Base-by-base conservation (phyloP, 2,797 vertebrate genomes). In the Gastrophryne carolinensis region DNA sequence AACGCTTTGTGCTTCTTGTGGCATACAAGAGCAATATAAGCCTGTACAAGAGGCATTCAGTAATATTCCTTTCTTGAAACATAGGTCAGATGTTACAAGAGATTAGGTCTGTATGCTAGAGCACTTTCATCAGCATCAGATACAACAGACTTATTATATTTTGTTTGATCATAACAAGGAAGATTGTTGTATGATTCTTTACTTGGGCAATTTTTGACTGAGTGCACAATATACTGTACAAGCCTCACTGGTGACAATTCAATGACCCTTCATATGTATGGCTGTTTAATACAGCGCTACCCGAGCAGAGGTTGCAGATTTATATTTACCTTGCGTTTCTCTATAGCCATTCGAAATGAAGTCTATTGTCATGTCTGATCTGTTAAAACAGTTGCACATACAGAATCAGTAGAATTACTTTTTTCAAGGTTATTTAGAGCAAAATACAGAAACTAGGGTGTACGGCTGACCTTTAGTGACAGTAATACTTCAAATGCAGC, bases 71-170 rank as follows among this genome's bases (percentile, higher is more conserved):
- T 12, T 23, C 54, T 58, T 58, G 27, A 19, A 63, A 34, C 26
- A 3, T 34, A 34, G 67, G 67, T 58, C 67, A 70, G 30, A 17
- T 27, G 66, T 69, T 69, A 69, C 15, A 69, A 27, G 34, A 15
- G 35, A 58, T 47, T 54, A 60, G 27, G 39, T 39, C 34, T 19
- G 27, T 37, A 67, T 37, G 12, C 15, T 27, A 23, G 15, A 67
- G 21, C 49, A 26, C 21, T 67, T 53, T 53, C 24, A 67, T 67
- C 32, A 67, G 39, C 34, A 19, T 44, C 5, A 8, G 17, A 21
- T 39, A 69, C 17, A 57, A 57, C 10, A 57, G 23, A 69, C 56
- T 23, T 53, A 32, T 11, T 27, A 32, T 54, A 54, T 53, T 67
- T 67, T 6, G n/a, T 53, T 27, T 54, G 29, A 67, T 26, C 32